Evolutionary conservation across 1,140 invertebrate genomes (phyloP).

Genomic region (Chymomyza costata): DNA sequence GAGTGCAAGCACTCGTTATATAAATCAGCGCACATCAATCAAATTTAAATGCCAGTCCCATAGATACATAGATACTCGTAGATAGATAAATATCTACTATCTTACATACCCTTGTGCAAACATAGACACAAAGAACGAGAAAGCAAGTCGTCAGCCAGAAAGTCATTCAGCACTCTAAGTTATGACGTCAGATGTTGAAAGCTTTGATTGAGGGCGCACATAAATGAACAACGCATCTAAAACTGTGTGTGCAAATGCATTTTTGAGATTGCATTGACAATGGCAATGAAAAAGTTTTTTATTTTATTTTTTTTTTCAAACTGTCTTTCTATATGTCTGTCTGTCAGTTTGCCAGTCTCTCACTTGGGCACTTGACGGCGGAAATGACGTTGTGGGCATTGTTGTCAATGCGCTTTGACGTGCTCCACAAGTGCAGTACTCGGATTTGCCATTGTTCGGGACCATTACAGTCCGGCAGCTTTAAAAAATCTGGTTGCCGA

Average conservation of each 20-base stretch:
- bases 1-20: slow-evolving; percentile 17
- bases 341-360: slow-evolving; percentile 1
- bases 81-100: too few relatives aligned
- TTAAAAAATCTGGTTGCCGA: too few relatives aligned
- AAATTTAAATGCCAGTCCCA: slow-evolving; percentile 24
- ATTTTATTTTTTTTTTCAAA: slow-evolving; percentile 7
- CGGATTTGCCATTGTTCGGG: too few relatives aligned
- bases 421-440: slow-evolving; percentile 30
- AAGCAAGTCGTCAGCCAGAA: too few relatives aligned
- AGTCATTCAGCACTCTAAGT: too few relatives aligned
- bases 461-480: too few relatives aligned
- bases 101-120: too few relatives aligned
- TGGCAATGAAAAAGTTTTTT: slow-evolving; percentile 44
- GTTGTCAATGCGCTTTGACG: slow-evolving; percentile 28
- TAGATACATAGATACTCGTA: too few relatives aligned
- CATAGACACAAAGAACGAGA: too few relatives aligned
- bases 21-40: slow-evolving; percentile 45
- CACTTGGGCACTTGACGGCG: slow-evolving; percentile 19
- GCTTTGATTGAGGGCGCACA: slow-evolving; percentile 49
- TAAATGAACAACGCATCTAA: slow-evolving; percentile 43
- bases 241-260: slow-evolving; percentile 37
- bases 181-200: slow-evolving; percentile 50
- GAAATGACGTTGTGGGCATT: slow-evolving; percentile 23
- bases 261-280: slow-evolving; percentile 38
- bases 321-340: slow-evolving; percentile 3